A percentile compares a stretch with the other conserved stretches of the same genome.
Evolutionary conservation across 2,113 vertebrate species (phyloP).

Genomic region (Otolemur garnettii): DNA sequence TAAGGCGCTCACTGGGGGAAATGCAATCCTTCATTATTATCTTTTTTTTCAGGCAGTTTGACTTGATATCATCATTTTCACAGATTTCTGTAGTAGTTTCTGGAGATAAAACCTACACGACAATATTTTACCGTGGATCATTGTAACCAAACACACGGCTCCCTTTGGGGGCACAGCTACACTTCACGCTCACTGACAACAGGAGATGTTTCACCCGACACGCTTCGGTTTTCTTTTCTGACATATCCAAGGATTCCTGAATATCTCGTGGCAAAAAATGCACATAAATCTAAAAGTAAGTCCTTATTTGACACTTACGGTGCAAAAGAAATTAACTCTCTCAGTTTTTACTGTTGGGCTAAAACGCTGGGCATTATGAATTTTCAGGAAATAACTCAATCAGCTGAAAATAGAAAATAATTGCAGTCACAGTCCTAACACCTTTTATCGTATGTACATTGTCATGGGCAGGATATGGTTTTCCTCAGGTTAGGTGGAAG

Average conservation of each 20-base stretch:
- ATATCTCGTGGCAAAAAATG: slow-evolving; percentile 59
- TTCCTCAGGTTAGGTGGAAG: slow-evolving; percentile 33
- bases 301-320: slow-evolving; percentile 76
- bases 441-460: not conserved
- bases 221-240: slow-evolving; percentile 79
- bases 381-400: slow-evolving; percentile 67
- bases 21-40: not conserved
- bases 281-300: slow-evolving; percentile 78
- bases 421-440: slow-evolving; percentile 19
- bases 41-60: not conserved
- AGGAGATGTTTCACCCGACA: slow-evolving; percentile 60
- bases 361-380: slow-evolving; percentile 59
- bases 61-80: not conserved
- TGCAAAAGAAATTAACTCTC: slow-evolving; percentile 71
- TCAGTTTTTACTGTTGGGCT: slow-evolving; percentile 67
- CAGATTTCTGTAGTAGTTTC: not conserved
- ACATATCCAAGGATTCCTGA: slow-evolving; percentile 80
- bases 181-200: slow-evolving; percentile 55
- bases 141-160: not conserved
- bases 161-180: slow-evolving; percentile 65
- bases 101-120: not conserved
- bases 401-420: slow-evolving; percentile 73
- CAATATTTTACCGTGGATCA: not conserved
- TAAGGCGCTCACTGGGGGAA: not conserved
- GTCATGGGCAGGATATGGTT: not conserved